Conservation (phyloP, 2,797 vertebrate genomes). For the Capromys pilorides region DNA sequence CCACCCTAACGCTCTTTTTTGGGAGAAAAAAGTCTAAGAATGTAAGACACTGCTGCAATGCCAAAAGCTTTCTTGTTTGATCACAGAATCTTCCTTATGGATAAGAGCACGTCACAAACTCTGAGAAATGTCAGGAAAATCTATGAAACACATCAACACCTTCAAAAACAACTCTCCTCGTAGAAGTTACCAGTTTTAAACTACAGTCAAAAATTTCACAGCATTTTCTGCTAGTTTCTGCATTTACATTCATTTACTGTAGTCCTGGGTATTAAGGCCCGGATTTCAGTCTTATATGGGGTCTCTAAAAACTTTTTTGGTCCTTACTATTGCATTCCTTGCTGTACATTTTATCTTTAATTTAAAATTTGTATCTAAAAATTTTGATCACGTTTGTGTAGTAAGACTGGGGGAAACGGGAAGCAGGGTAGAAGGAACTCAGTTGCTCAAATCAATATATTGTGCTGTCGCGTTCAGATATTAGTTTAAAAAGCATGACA, state of each 20-base stretch:
- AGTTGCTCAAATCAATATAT: background rate
- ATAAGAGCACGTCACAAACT: constrained; percentile 30
- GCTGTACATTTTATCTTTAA: constrained; percentile 3
- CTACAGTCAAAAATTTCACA: constrained; percentile 30
- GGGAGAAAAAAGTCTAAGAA: background rate
- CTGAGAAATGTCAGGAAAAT: background rate
- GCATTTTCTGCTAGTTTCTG: constrained; percentile 14
- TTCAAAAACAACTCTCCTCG: constrained; percentile 56
- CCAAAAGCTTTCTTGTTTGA: constrained; percentile 4
- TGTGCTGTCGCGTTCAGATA: background rate
- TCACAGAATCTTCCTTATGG: background rate
- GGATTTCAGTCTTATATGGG: background rate
- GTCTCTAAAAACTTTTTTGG: constrained; percentile 4
- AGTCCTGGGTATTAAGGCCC: background rate
- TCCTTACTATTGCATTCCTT: background rate
- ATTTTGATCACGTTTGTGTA: constrained; percentile 2
- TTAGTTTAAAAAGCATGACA: constrained; percentile 41
- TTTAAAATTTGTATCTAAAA: constrained; percentile 36
- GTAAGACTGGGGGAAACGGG: background rate
- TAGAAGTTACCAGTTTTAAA: background rate
- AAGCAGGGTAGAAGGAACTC: background rate
- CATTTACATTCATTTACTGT: constrained; percentile 15
- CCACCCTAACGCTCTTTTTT: background rate
- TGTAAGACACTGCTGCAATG: constrained; percentile 25
- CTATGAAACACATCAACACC: constrained; percentile 4